Evolutionary conservation across 2,888 invertebrate genomes (phyloP).

Genomic region (Eubasilissa splendida): DNA sequence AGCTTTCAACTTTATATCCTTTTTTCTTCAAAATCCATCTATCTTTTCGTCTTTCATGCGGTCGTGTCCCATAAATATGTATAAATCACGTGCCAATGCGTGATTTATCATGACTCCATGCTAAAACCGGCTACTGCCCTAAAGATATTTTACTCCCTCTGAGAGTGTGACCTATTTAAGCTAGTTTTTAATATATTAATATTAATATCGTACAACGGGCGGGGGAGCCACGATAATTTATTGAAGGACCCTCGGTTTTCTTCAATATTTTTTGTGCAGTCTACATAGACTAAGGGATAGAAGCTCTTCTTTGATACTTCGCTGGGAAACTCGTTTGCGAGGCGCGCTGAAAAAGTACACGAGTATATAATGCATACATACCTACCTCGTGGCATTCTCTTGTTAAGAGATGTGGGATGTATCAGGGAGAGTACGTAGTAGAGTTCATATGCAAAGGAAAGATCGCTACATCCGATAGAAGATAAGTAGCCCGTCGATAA

Average conservation of each 20-base stretch:
- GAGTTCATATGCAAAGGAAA: constrained; percentile 10
- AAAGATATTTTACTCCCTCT: not conserved
- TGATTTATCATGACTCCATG: constrained; percentile 43
- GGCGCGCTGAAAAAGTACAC: not conserved
- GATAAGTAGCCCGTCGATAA: constrained; percentile 22
- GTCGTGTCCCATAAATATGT: constrained; percentile 14
- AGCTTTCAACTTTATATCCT: constrained; percentile 18
- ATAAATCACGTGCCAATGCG: constrained; percentile 45
- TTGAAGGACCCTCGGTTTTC: constrained; percentile 1
- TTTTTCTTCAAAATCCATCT: not conserved
- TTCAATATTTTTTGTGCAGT: constrained; percentile 5
- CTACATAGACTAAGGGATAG: not conserved
- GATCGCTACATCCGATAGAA: constrained; percentile 1
- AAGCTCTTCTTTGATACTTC: not conserved
- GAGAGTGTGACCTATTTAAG: constrained; percentile 22
- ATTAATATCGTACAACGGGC: constrained; percentile 1
- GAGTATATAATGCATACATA: not conserved
- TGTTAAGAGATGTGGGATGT: constrained; percentile 14
- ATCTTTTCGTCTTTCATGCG: constrained; percentile 2
- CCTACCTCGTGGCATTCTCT: not conserved
- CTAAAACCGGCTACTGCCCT: constrained; percentile 24
- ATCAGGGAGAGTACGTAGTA: not conserved
- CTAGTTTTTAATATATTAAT: constrained; percentile 4
- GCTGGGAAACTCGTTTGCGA: not conserved
- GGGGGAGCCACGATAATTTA: not conserved